Evolutionary conservation across 1,140 invertebrate species (phyloP).

Genomic region (Drosophila punjabiensis): DNA sequence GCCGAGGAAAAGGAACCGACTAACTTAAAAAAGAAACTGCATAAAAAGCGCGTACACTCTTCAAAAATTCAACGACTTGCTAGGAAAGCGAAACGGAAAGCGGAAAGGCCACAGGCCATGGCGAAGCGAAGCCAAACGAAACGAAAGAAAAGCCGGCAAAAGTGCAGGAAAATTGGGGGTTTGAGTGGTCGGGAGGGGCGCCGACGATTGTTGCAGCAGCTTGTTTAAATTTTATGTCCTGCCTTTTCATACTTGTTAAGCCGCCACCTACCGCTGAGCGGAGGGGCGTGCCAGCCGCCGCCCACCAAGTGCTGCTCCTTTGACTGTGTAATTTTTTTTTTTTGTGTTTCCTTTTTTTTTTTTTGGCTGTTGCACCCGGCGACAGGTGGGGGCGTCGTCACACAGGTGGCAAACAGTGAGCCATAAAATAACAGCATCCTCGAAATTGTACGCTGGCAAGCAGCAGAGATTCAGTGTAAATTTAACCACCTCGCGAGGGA

Average conservation of each 20-base stretch:
- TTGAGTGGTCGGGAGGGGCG: conserved; percentile 1
- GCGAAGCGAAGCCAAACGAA: not conserved
- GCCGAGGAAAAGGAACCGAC: not conserved
- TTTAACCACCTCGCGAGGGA: conserved; percentile 13
- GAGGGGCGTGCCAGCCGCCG: not conserved
- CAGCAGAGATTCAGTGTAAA: conserved; percentile 27
- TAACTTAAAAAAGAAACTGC: conserved; percentile 6
- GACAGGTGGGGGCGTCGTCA: conserved; percentile 20
- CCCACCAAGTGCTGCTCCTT: conserved; percentile 6
- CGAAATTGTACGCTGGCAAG: conserved; percentile 8
- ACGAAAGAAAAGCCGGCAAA: conserved; percentile 18
- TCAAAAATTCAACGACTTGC: conserved; percentile 55
- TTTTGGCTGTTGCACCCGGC: conserved; percentile 16
- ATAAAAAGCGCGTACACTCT: conserved; percentile 55
- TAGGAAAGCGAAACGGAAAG: conserved; percentile 42
- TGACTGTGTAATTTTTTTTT: no score
- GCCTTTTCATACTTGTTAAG: conserved; percentile 45
- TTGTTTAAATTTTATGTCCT: conserved; percentile 63
- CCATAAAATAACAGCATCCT: conserved; percentile 24
- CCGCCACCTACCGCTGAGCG: conserved; percentile 18
- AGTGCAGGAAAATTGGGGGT: not conserved
- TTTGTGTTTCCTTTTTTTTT: not conserved
- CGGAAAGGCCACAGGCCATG: conserved; percentile 33
- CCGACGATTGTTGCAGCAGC: conserved; percentile 47
- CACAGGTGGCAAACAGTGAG: conserved; percentile 33